Base-by-base conservation (phyloP, 2,113 vertebrate species). In the Equus quagga region DNA sequence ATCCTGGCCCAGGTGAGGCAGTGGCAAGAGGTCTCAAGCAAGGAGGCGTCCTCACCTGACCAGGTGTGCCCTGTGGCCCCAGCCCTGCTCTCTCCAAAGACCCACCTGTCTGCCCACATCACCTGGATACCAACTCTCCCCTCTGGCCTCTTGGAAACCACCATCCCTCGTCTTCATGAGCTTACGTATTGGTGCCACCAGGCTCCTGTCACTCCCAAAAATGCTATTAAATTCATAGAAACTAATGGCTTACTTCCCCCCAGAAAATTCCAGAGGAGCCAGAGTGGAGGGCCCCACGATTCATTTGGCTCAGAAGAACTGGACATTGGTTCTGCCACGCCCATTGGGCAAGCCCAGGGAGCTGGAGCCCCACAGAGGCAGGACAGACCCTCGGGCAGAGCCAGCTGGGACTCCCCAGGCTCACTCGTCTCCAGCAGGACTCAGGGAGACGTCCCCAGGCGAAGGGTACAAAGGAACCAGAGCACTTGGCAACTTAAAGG, bases 181-280 rank as follows among this genome's bases (percentile, higher is more conserved):
- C 26, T 75, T 33, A 26, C 19, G 6, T 21, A 33, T 5, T 6
- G 10, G 67, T 11, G 31, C 41, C 6, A 23, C 2, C n/a, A 67
- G 19, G 13, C 4, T 41, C 24, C 17, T 33, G 28, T 44, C 44
- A 18, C 49, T 58, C 51, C 18, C 54, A 72, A 36, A 49, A 81
- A 87, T 49, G 24, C 21, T 56, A 44, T 46, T 24, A 44, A 82
- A 78, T 2, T 2, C 44, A 51, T 10, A 33, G 67, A 79, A 64
- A 78, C 24, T 2, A 60, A 89, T 0, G 6, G 78, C 83, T 93
- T 81, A 24, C n/a, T 56, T 82, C 58, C 91, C 76, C 81, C 65
- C 21, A 60, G 88, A 95, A 94, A 85, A 92, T 80, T 81, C 28
- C n/a, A 83, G 79, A 46, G 67, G 78, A 78, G 56, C 17, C 15